These are phyloP conservation scores for Parapristionchus giblindavisi DNA, from an alignment of 2,888 invertebrate species.

Conservation along the genomic window DNA sequence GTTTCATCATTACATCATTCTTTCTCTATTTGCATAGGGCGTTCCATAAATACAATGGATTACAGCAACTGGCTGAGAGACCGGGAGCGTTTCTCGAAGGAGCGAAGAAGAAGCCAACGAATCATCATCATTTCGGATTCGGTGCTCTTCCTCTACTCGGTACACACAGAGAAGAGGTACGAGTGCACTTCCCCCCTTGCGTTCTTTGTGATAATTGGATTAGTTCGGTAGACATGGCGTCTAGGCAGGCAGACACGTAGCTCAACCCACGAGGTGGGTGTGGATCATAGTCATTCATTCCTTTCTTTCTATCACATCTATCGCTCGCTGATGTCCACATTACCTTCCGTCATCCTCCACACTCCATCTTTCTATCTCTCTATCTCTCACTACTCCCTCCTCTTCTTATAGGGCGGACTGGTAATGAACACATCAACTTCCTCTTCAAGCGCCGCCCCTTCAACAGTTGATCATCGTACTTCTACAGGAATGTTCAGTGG, in stretches of 20 bases:
- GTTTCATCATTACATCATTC: too few relatives aligned
- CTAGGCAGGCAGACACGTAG: not conserved
- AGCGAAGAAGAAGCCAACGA: constrained; percentile 1
- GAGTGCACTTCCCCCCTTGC: not conserved
- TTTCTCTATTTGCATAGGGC: too few relatives aligned
- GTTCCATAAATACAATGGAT: not conserved
- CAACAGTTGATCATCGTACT: constrained; percentile 3
- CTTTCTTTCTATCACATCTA: too few relatives aligned
- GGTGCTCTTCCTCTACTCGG: constrained; percentile 31
- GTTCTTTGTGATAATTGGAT: not conserved
- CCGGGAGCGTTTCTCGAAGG: constrained; percentile 35
- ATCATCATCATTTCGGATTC: constrained; percentile 32
- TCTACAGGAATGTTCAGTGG: constrained; percentile 15
- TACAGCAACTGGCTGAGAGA: constrained; percentile 32
- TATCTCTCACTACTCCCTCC: constrained; percentile 7
- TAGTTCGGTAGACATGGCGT: not conserved
- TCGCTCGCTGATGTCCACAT: not conserved
- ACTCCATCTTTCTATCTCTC: constrained; percentile 14
- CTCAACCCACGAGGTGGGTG: not conserved
- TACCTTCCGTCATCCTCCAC: constrained; percentile 12
- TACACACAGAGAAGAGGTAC: constrained; percentile 27
- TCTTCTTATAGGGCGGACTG: constrained; percentile 33
- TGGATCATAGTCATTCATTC: too few relatives aligned
- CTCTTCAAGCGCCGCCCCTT: constrained; percentile 7
- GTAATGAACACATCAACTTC: constrained; percentile 31